These are phyloP conservation scores for Aphrophora alni DNA, from an alignment of 2,888 invertebrate genomes.

Conservation along the genomic window DNA sequence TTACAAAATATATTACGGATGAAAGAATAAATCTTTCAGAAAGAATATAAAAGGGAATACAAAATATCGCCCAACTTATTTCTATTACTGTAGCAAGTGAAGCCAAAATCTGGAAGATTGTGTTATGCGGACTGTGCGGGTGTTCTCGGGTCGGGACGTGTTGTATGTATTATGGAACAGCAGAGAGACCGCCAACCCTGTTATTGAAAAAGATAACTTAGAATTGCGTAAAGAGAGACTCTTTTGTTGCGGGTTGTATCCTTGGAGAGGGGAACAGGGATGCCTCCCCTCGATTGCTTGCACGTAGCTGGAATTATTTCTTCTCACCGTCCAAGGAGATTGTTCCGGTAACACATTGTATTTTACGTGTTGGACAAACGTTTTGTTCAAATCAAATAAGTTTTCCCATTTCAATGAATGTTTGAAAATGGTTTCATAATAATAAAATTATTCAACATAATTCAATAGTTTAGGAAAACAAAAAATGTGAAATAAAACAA, in stretches of 20 bases:
- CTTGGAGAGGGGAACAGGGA: background rate
- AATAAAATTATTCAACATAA: no score
- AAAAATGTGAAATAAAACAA: no score
- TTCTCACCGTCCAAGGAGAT: background rate
- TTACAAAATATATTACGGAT: background rate
- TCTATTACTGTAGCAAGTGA: background rate
- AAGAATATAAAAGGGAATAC: background rate
- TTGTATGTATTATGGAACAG: slow-evolving; percentile 24
- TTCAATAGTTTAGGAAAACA: no score
- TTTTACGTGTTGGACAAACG: background rate
- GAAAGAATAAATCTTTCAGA: background rate
- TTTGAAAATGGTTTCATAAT: no score
- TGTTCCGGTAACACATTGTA: background rate
- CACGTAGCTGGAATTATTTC: background rate
- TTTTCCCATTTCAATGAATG: no score
- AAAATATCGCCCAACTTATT: background rate
- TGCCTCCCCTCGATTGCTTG: background rate
- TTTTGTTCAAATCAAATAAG: background rate
- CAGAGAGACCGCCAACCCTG: background rate
- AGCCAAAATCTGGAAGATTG: background rate
- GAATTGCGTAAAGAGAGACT: slow-evolving; percentile 19
- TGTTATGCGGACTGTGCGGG: background rate
- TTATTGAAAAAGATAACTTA: slow-evolving; percentile 17
- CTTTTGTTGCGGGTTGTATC: background rate
- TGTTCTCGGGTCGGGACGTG: background rate